phyloP scores from a whole-genome alignment of 2,113 vertebrate genomes.

The Antigone vipio region DNA sequence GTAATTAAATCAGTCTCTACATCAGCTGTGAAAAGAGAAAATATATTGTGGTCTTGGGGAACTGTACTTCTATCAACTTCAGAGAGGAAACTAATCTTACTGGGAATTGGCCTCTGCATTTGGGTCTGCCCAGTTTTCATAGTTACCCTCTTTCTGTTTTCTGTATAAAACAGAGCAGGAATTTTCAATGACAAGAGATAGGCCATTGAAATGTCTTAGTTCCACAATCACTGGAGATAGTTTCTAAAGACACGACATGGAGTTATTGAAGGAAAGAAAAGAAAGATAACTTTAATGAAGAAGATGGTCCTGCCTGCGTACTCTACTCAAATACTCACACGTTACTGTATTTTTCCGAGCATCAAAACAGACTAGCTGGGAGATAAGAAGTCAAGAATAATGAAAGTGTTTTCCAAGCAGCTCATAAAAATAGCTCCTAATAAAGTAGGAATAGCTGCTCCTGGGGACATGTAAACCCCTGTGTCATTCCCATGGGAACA shows the following conservation, averaged over 20 bases:
- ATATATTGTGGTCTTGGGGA: accelerated
- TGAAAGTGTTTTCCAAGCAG: background rate
- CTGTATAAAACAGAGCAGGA: background rate
- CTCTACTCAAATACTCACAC: background rate
- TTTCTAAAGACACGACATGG: background rate
- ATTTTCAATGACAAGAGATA: background rate
- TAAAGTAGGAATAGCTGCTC: background rate
- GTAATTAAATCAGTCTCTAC: background rate
- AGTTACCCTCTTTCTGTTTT: background rate
- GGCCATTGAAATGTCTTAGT: background rate
- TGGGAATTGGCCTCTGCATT: background rate
- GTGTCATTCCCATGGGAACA: background rate
- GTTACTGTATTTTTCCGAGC: background rate
- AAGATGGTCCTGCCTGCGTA: background rate
- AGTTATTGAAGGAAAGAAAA: background rate
- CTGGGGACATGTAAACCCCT: background rate
- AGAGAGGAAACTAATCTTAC: background rate
- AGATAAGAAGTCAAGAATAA: background rate
- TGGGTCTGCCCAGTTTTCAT: background rate
- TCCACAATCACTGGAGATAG: background rate
- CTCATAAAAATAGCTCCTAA: background rate
- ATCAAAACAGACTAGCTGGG: background rate
- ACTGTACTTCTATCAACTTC: background rate
- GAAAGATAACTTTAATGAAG: background rate
- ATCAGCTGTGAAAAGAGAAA: background rate